phyloP scores from a whole-genome alignment of 2,888 invertebrate genomes.

The Anorthoa munda region DNA sequence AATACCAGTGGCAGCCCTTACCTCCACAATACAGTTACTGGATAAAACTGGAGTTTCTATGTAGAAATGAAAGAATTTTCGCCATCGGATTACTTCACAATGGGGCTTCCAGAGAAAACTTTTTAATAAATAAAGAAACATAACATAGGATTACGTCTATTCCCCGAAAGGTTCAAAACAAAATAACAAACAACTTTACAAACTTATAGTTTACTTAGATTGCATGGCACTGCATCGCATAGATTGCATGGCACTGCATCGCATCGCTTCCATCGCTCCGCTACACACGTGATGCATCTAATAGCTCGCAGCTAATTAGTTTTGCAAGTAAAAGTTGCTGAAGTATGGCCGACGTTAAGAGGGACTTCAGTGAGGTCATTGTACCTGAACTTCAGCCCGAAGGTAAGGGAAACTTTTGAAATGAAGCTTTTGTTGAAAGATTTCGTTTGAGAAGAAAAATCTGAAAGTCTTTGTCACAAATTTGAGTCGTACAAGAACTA shows the following conservation, averaged over 20 bases:
- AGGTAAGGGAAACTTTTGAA: constrained; percentile 27
- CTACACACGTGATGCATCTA: constrained; percentile 20
- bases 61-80: too few species aligned
- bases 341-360: constrained; percentile 21
- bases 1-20: too few species aligned
- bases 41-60: too few species aligned
- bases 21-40: too few species aligned
- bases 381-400: constrained; percentile 1
- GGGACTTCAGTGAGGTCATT: constrained; percentile 14
- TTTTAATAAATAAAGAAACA: too few species aligned
- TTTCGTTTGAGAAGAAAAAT: constrained; percentile 35
- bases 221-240: neutral
- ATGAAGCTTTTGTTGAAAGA: constrained; percentile 26
- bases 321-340: constrained; percentile 31
- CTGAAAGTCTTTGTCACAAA: neutral
- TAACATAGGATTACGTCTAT: too few species aligned
- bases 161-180: too few species aligned
- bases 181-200: too few species aligned
- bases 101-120: too few species aligned
- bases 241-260: neutral
- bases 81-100: too few species aligned
- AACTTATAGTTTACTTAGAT: too few species aligned
- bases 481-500: neutral
- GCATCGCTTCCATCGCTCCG: neutral
- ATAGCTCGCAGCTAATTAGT: constrained; percentile 50